A percentile compares a stretch with the other conserved stretches of the same genome.
phyloP scores from a whole-genome alignment of 2,113 vertebrate species.

The Campylorhamphus procurvoides region DNA sequence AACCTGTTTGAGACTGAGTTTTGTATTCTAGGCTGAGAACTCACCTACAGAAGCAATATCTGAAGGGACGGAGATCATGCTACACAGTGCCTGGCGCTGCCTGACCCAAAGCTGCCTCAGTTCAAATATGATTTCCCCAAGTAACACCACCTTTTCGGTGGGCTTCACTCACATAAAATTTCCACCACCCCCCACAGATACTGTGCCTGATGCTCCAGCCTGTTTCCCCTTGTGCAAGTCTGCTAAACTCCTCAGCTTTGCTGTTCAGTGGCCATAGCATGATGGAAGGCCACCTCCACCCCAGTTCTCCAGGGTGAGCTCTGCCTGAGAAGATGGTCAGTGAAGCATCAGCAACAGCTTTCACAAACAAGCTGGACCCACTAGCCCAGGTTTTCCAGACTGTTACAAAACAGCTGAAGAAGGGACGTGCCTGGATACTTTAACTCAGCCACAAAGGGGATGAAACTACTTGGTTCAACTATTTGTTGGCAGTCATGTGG shows the following conservation, averaged over 20 bases:
- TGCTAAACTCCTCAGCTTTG: background rate
- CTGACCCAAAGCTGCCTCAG: background rate
- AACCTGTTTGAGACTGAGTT: background rate
- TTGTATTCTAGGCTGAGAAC: background rate
- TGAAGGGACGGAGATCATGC: fast-evolving
- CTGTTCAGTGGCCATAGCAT: background rate
- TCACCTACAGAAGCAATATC: background rate
- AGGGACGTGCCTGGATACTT: background rate
- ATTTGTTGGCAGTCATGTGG: background rate
- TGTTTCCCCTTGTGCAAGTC: fast-evolving
- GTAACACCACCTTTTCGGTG: background rate
- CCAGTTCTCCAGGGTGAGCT: background rate
- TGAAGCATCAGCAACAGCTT: background rate
- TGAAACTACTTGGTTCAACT: background rate
- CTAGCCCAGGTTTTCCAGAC: background rate
- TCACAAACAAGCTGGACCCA: background rate
- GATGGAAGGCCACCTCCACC: background rate
- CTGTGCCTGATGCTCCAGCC: background rate
- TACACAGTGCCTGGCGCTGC: background rate
- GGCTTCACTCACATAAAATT: background rate
- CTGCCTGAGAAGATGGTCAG: background rate
- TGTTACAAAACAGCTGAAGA: background rate
- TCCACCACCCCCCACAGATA: background rate
- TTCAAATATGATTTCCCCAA: background rate
- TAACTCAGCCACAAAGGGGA: background rate